These are phyloP conservation scores for rat (Rattus norvegicus) DNA, from an alignment of 2,113 vertebrate species.

Conservation along the genomic window DNA sequence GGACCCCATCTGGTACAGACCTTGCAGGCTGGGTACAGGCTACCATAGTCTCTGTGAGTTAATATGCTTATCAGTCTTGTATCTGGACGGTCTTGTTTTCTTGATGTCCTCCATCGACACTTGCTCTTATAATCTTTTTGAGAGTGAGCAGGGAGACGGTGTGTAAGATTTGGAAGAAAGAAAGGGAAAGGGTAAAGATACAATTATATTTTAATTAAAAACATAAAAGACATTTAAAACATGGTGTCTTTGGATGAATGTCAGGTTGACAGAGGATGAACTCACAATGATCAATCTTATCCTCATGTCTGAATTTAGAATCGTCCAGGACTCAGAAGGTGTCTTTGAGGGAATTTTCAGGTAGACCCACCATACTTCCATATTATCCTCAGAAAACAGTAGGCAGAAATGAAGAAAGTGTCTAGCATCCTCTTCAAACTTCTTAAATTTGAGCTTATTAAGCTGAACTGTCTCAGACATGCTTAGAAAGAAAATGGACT, in stretches of 20 bases:
- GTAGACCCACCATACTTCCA: too few relatives aligned
- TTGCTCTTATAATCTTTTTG: neutral
- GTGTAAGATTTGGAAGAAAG: neutral
- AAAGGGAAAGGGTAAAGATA: neutral
- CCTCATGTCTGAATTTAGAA: neutral
- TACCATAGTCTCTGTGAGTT: neutral
- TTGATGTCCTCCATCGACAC: neutral
- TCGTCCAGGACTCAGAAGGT: neutral
- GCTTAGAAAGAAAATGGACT: constrained; percentile 57
- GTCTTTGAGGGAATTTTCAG: neutral
- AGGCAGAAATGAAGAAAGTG: neutral
- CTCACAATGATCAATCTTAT: neutral
- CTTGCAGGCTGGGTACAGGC: neutral
- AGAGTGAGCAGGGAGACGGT: neutral
- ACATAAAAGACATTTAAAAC: neutral
- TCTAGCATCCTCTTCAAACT: neutral
- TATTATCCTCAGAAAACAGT: constrained; percentile 29
- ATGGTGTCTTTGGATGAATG: neutral
- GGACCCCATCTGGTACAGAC: too few relatives aligned
- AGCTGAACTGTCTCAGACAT: neutral
- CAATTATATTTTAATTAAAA: neutral
- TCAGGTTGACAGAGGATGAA: neutral
- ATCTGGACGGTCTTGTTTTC: neutral
- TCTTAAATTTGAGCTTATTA: neutral
- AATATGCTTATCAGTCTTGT: neutral